Base-by-base conservation (phyloP, 64 coral and sea anemone genomes). In the Stylophora pistillata region DNA sequence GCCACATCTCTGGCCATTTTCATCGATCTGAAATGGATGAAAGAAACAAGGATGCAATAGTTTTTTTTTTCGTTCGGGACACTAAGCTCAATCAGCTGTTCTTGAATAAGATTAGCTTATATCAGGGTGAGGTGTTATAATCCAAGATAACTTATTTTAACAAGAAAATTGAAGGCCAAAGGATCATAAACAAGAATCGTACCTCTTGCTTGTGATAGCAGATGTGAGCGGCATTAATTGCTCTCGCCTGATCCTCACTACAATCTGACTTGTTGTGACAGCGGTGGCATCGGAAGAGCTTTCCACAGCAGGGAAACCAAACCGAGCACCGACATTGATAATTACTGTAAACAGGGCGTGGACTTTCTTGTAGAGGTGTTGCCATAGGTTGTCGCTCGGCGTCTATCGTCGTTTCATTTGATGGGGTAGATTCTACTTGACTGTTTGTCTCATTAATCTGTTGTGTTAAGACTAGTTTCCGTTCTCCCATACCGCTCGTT, bases 221-320 rank as follows among this genome's bases (percentile, higher is more conserved):
- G 23, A 55, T 72, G 21, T 12, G 54, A 17, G 78, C 89, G 32
- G 78, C 78, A 58, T 94, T 72, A 10, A 73, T 37, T 13, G 92
- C 86, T 18, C 65, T 81, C 4, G 57, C 54, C 10, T 89, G 55
- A 10, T 70, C 63, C 7, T 86, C 55, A 1, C 27, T 28, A 16
- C 93, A 94, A 1, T 34, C 13, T 4, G 82, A 78, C 18, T 90
- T 37, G 31, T 94, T 94, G 57, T 94, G 93, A 55, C 93, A 94
- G 9, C 93, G 88, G 81, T 94, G 93, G 72, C 93, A 94, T 20
- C 62, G 69, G 30, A 72, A 90, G 69, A 94, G 90, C 11, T 77
- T 25, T 1, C 55, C 25, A 76, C 93, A 94, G 65, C 93, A 94
- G 13, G 80, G 88, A 77, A 94, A 94, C 11, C 59, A n/a, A 7